Percentiles rank a stretch among this genome's conserved stretches.
phyloP scores from a whole-genome alignment of 2,888 invertebrate genomes.

The Lissonota sp. region DNA sequence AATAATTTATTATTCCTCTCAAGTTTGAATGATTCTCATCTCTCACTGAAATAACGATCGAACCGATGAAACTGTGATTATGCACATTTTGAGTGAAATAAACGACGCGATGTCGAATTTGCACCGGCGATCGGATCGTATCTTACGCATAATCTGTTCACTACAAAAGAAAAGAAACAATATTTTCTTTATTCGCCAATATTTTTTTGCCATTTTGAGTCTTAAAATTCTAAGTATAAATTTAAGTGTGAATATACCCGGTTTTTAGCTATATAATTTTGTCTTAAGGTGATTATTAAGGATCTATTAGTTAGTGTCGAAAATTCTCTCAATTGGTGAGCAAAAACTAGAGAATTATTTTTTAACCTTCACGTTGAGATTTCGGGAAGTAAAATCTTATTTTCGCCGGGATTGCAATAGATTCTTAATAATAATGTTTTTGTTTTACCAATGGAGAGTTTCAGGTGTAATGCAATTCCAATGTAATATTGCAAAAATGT shows the following conservation, averaged over 20 bases:
- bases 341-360: neutral
- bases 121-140: slow-evolving; percentile 9
- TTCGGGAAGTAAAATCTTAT: no score
- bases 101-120: neutral
- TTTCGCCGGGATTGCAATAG: no score
- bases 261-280: no score
- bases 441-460: neutral
- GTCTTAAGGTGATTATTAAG: no score
- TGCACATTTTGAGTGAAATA: neutral
- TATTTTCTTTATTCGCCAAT: no score
- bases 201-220: slow-evolving; percentile 20
- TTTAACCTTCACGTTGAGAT: neutral
- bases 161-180: no score
- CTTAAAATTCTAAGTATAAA: neutral
- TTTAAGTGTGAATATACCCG: neutral
- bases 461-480: no score
- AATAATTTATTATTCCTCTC: no score
- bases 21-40: no score
- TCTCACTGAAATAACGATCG: neutral
- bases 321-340: neutral
- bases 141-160: neutral
- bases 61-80: slow-evolving; percentile 32
- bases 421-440: neutral
- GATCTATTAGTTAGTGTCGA: neutral
- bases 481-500: neutral